Evolutionary conservation across 1,140 invertebrate genomes (phyloP).

Genomic region (Platyscapa corneri): DNA sequence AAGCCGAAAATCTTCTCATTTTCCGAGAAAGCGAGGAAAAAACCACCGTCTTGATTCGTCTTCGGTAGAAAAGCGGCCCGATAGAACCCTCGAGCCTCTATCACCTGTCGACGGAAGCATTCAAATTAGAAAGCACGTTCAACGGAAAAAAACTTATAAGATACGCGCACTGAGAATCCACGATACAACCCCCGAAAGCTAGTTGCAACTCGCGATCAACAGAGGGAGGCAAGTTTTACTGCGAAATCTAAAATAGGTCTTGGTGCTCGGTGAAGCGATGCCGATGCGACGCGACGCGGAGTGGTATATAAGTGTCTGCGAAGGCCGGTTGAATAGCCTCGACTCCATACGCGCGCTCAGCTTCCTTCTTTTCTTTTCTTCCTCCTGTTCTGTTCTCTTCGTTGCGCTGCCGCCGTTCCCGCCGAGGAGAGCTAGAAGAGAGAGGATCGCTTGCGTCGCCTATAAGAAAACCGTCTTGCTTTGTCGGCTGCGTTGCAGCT

Average conservation of each 20-base stretch:
- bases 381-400: not conserved
- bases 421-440: constrained; percentile 6
- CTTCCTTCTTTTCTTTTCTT: not conserved
- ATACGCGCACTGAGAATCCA: no score
- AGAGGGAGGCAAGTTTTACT: not conserved
- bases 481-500: constrained; percentile 58
- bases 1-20: not conserved
- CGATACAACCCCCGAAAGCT: no score
- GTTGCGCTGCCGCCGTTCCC: not conserved
- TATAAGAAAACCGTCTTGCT: constrained; percentile 60
- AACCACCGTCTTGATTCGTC: no score
- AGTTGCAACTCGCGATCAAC: not conserved
- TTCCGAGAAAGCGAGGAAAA: not conserved
- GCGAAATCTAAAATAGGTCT: constrained; percentile 22
- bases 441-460: constrained; percentile 3
- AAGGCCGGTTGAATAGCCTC: constrained; percentile 34
- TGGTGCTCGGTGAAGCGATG: not conserved
- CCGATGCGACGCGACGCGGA: not conserved
- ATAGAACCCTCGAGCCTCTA: not conserved
- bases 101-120: not conserved
- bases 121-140: constrained; percentile 4
- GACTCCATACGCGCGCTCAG: not conserved
- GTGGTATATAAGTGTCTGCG: constrained; percentile 5
- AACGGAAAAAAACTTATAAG: no score
- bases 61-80: not conserved